Evolutionary conservation across 2,888 invertebrate genomes (phyloP).

Genomic region (Lepidocyrtoides sp.): DNA sequence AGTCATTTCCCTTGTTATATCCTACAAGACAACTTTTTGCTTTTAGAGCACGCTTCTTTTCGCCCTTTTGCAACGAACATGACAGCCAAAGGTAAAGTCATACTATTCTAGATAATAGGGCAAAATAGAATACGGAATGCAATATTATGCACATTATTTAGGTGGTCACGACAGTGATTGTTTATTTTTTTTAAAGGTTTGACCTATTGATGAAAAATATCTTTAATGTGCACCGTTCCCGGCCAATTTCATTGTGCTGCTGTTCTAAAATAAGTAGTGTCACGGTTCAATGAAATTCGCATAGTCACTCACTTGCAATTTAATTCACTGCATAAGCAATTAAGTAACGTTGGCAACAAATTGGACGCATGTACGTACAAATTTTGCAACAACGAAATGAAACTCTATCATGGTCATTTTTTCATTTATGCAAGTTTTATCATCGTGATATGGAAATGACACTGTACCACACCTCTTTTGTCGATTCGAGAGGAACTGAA

Average conservation of each 20-base stretch:
- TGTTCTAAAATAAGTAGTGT: neutral
- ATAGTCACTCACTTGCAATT: slow-evolving; percentile 12
- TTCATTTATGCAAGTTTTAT: neutral
- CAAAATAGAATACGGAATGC: neutral
- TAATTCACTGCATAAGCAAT: neutral
- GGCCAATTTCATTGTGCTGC: neutral
- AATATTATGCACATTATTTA: neutral
- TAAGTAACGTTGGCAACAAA: neutral
- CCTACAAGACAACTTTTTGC: neutral
- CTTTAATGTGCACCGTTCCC: neutral
- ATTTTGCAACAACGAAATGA: neutral
- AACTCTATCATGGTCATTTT: neutral
- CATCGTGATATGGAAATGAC: no score
- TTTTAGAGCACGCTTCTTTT: neutral
- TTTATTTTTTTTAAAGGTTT: neutral
- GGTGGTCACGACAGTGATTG: neutral
- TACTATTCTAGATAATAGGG: neutral
- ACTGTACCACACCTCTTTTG: slow-evolving; percentile 7
- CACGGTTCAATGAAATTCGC: neutral
- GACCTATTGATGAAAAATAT: neutral
- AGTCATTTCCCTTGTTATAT: neutral
- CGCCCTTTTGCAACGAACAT: neutral
- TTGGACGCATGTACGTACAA: neutral
- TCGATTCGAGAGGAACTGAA: neutral
- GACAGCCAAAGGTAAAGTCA: neutral